Percentiles rank a stretch among this genome's conserved stretches.
Conservation (phyloP, 2,113 vertebrate genomes). For the Heterotilapia buettikoferi region DNA sequence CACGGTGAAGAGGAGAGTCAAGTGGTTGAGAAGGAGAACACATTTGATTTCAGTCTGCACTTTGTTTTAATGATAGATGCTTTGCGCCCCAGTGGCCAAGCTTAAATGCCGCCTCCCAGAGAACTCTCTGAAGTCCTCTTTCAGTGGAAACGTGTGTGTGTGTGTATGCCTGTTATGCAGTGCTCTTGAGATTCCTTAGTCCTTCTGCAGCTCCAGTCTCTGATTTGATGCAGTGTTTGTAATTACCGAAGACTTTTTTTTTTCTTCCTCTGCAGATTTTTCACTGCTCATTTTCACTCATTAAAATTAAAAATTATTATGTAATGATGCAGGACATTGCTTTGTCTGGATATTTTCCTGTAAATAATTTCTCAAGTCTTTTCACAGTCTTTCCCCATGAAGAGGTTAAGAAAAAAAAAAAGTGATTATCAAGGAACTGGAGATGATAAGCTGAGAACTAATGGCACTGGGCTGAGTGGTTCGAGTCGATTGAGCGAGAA, state of each 20-base stretch:
- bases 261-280: conserved; percentile 7
- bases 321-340: not conserved
- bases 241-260: conserved; percentile 18
- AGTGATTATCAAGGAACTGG: not conserved
- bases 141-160: not conserved
- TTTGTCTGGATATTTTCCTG: not conserved
- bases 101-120: conserved; percentile 50
- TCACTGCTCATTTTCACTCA: not conserved
- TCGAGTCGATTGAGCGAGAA: conserved; percentile 21
- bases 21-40: conserved; percentile 21
- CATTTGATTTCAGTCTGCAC: conserved; percentile 44
- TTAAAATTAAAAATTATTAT: conserved; percentile 21
- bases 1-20: not conserved
- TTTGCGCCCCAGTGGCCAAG: conserved; percentile 40
- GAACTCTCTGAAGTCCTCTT: conserved; percentile 49
- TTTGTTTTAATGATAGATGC: conserved; percentile 69
- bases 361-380: not conserved
- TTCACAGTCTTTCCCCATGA: not conserved
- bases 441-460: not conserved
- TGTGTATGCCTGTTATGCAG: not conserved
- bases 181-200: conserved; percentile 12
- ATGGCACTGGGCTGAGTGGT: conserved; percentile 20
- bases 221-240: conserved; percentile 33
- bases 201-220: not conserved
- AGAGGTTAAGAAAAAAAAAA: not conserved